phyloP scores from a whole-genome alignment of 2,888 invertebrate species.

The Bombyx huttoni region DNA sequence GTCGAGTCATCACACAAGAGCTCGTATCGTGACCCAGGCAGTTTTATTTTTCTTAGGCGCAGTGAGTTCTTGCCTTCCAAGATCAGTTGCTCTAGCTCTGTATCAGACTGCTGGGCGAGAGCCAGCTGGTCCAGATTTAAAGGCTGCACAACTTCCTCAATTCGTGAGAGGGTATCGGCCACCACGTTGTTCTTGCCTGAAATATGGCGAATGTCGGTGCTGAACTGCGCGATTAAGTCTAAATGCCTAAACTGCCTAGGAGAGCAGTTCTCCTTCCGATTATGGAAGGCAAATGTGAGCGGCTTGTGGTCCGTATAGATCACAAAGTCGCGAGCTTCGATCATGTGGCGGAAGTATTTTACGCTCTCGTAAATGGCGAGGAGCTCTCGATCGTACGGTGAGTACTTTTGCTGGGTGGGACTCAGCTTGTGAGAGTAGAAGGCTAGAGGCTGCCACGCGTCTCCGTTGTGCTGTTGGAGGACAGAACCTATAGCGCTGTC shows the following conservation, averaged over 20 bases:
- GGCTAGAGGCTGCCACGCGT: constrained; percentile 6
- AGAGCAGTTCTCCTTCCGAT: background rate
- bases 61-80: constrained; percentile 6
- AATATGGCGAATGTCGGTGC: constrained; percentile 5
- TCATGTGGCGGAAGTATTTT: constrained; percentile 4
- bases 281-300: constrained; percentile 4
- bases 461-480: constrained; percentile 20
- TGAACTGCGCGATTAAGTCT: constrained; percentile 7
- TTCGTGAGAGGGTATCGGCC: constrained; percentile 26
- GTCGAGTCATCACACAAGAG: constrained; percentile 12
- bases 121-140: constrained; percentile 9
- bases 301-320: constrained; percentile 8
- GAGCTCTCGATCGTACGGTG: constrained; percentile 6
- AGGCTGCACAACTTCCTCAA: constrained; percentile 10
- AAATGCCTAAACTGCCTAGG: constrained; percentile 6
- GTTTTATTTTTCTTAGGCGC: constrained; percentile 5
- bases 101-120: constrained; percentile 7
- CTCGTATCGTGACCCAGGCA: constrained; percentile 3
- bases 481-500: constrained; percentile 29
- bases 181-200: constrained; percentile 23
- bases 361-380: constrained; percentile 6
- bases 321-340: constrained; percentile 4
- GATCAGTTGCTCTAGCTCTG: constrained; percentile 7
- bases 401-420: constrained; percentile 4
- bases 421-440: constrained; percentile 6